A percentile compares a stretch with the other conserved stretches of the same genome.
phyloP scores from a whole-genome alignment of 2,797 vertebrate genomes.

The Esox masquinongy region DNA sequence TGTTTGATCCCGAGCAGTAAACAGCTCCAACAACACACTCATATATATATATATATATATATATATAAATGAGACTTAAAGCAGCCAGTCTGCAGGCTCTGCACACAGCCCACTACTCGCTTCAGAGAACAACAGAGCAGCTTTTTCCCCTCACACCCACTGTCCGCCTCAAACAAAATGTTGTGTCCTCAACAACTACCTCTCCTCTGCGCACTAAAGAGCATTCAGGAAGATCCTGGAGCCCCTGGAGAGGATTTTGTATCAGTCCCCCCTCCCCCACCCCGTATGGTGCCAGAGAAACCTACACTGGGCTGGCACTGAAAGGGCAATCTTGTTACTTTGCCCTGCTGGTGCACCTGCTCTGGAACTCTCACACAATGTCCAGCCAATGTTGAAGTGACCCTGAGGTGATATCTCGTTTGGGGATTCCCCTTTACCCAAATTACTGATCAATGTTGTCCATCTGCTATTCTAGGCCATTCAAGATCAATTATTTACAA shows the following conservation, averaged over 20 bases:
- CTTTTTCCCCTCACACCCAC: not conserved
- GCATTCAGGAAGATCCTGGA: not conserved
- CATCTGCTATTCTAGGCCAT: not conserved
- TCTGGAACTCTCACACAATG: not conserved
- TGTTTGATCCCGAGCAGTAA: not conserved
- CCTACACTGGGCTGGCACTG: not conserved
- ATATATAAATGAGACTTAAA: not conserved
- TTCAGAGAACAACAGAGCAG: not conserved
- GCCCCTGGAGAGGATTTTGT: not conserved
- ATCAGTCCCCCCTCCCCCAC: not conserved
- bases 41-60: too few species aligned
- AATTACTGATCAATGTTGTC: not conserved
- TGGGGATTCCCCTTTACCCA: not conserved
- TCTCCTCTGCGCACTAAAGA: not conserved
- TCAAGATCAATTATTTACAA: not conserved
- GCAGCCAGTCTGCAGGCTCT: not conserved
- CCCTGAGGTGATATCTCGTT: not conserved
- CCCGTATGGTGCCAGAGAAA: not conserved
- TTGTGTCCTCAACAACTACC: not conserved
- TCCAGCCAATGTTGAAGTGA: not conserved
- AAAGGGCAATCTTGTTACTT: not conserved
- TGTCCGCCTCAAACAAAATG: not conserved
- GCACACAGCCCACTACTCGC: not conserved
- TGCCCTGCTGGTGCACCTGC: constrained; percentile 4
- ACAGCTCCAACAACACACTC: not conserved